Percentiles rank a stretch among this genome's conserved stretches.
Conservation (phyloP, 2,113 vertebrate genomes). For the Entomyzon cyanotis region DNA sequence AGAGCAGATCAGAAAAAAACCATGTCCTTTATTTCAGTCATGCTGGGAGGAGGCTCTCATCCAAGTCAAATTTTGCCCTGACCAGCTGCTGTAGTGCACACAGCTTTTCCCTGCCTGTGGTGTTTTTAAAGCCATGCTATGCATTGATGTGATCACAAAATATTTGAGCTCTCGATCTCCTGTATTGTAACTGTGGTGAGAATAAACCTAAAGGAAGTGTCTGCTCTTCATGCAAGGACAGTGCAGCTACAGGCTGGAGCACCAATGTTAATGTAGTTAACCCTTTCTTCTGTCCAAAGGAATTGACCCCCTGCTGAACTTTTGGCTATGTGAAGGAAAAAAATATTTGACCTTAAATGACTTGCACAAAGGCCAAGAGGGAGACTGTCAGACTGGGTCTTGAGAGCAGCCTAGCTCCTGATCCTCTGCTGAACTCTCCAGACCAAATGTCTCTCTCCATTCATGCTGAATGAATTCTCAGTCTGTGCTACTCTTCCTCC, state of each 20-base stretch:
- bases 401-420: background rate
- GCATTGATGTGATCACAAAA: background rate
- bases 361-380: background rate
- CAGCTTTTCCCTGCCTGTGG: background rate
- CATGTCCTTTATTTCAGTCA: background rate
- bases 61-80: background rate
- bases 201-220: background rate
- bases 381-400: background rate
- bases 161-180: background rate
- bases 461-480: slow-evolving; percentile 49
- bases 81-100: background rate
- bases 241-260: background rate
- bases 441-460: background rate
- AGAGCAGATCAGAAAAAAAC: background rate
- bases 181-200: background rate
- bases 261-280: background rate
- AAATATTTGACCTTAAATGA: slow-evolving; percentile 16
- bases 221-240: background rate
- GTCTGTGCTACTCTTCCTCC: slow-evolving; percentile 8
- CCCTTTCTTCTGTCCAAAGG: background rate
- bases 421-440: background rate
- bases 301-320: background rate
- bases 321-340: background rate
- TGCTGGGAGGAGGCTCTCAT: background rate
- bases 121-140: background rate